A percentile compares a stretch with the other conserved stretches of the same genome.
Evolutionary conservation across 1,140 invertebrate species (phyloP).

Genomic region (Pteromalus puparum): DNA sequence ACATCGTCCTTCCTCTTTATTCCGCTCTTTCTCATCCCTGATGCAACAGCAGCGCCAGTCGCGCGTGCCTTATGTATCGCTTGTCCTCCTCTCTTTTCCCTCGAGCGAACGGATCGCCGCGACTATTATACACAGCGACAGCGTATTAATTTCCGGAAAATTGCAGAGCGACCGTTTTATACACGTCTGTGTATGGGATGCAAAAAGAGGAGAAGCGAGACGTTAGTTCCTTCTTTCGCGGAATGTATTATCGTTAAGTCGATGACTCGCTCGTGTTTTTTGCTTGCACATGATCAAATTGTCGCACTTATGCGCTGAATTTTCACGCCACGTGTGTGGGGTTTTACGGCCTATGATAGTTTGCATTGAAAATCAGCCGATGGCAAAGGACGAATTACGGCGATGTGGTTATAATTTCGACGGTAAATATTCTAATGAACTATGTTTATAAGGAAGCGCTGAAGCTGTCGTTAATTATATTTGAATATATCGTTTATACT

Average conservation of each 20-base stretch:
- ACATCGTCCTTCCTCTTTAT: background rate
- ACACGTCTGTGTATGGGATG: background rate
- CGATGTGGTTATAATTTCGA: background rate
- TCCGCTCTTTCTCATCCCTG: constrained; percentile 19
- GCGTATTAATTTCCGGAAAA: constrained; percentile 50
- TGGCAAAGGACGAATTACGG: background rate
- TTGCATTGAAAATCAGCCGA: constrained; percentile 9
- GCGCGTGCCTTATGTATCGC: background rate
- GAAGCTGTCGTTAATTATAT: too few species aligned
- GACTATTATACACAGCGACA: constrained; percentile 25
- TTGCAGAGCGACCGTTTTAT: constrained; percentile 25
- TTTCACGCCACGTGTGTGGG: background rate
- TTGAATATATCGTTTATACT: too few species aligned
- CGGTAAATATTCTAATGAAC: background rate
- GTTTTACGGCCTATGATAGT: background rate
- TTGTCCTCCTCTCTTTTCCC: background rate
- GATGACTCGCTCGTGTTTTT: background rate
- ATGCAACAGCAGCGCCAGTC: background rate
- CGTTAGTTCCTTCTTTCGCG: background rate
- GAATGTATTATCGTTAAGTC: constrained; percentile 29
- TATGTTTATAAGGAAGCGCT: background rate
- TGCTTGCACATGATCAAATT: background rate
- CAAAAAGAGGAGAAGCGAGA: background rate
- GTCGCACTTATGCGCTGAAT: background rate
- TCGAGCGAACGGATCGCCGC: constrained; percentile 11